A percentile compares a stretch with the other conserved stretches of the same genome.
Conservation (phyloP, 2,888 invertebrate species). For the Seladonia tumulorum region DNA sequence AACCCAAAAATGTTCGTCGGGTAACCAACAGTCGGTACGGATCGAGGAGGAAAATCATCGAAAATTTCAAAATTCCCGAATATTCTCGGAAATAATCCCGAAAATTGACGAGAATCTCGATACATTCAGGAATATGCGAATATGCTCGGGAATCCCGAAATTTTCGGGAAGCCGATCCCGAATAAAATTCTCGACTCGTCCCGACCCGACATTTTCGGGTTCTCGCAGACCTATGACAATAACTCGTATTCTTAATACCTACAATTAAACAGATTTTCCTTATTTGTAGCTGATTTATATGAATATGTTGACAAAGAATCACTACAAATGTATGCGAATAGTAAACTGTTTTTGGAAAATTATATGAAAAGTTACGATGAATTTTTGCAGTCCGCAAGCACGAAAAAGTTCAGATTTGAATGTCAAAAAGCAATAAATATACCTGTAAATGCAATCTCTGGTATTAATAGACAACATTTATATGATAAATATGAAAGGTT, state of each 20-base stretch:
- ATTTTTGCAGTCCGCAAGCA: conserved; percentile 86
- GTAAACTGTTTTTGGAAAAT: conserved; percentile 86
- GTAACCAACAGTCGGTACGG: neutral
- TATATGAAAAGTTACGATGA: conserved; percentile 87
- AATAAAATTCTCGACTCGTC: neutral
- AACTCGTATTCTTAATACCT: neutral
- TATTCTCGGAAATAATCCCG: no score
- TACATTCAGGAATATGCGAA: no score
- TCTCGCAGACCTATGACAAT: neutral
- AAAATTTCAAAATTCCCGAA: no score
- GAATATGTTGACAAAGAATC: conserved; percentile 80
- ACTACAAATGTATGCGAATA: conserved; percentile 86
- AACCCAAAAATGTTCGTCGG: neutral
- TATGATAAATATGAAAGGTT: conserved; percentile 91
- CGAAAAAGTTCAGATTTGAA: conserved; percentile 92
- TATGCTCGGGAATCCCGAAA: no score
- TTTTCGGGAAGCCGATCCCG: no score
- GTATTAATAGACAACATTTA: conserved; percentile 90
- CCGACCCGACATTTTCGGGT: neutral
- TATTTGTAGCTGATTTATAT: conserved; percentile 45
- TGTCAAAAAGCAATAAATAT: conserved; percentile 95
- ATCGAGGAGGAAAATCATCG: no score
- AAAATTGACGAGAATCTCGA: no score
- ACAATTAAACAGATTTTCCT: neutral
- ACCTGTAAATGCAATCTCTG: conserved; percentile 94